These are phyloP conservation scores for Pipa parva DNA, from an alignment of 2,113 vertebrate genomes.

Conservation along the genomic window DNA sequence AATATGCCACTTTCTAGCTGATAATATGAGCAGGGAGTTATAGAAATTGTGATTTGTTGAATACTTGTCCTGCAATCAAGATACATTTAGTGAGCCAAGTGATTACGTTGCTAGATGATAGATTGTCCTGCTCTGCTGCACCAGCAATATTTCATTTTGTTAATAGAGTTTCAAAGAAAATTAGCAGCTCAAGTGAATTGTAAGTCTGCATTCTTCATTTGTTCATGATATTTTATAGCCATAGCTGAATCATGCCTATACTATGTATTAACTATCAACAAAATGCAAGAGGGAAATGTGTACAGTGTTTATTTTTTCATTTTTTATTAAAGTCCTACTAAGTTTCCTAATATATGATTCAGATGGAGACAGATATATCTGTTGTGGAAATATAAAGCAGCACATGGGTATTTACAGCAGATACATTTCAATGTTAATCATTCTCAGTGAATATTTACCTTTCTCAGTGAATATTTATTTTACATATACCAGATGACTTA, in stretches of 20 bases:
- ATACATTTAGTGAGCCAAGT: slow-evolving; percentile 25
- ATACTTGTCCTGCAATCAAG: slow-evolving; percentile 24
- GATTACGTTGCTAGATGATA: slow-evolving; percentile 27
- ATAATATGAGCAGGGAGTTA: slow-evolving; percentile 19
- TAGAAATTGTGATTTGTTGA: slow-evolving; percentile 17
- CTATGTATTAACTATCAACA: slow-evolving; percentile 10
- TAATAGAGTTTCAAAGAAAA: slow-evolving; percentile 27
- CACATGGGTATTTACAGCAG: no score
- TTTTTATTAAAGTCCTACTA: no score
- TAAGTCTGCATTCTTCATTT: slow-evolving; percentile 8
- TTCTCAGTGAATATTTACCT: not conserved
- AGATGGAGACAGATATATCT: no score
- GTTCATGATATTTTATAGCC: slow-evolving; percentile 7
- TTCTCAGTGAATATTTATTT: no score
- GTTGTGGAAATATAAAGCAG: no score
- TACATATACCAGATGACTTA: slow-evolving; percentile 7
- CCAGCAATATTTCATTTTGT: slow-evolving; percentile 10
- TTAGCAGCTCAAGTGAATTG: slow-evolving; percentile 16
- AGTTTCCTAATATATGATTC: no score
- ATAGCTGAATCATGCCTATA: not conserved
- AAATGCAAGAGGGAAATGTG: not conserved
- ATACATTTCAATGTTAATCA: slow-evolving; percentile 5
- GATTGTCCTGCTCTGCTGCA: not conserved
- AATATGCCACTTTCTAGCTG: slow-evolving; percentile 15
- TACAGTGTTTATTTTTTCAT: no score